These are phyloP conservation scores for Phoenicopterus ruber DNA, from an alignment of 2,113 vertebrate species.

Conservation along the genomic window DNA sequence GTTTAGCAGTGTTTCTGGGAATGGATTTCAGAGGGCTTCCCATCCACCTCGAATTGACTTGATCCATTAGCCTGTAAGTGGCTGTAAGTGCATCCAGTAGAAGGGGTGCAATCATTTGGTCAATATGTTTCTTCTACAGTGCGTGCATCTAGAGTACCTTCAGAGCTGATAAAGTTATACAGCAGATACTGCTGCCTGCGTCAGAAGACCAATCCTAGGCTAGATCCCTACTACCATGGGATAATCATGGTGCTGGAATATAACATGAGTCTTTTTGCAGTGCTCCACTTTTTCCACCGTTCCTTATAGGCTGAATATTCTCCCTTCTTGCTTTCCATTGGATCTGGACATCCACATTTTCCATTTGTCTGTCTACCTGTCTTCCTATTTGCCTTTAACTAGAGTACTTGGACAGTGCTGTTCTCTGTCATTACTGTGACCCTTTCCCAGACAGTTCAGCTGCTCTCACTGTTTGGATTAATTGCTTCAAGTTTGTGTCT, in stretches of 20 bases:
- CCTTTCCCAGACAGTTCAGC: not conserved
- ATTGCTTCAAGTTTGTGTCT: not conserved
- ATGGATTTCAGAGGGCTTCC: not conserved
- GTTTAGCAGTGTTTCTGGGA: not conserved
- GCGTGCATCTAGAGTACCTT: not conserved
- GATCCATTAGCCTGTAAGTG: not conserved
- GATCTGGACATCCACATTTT: not conserved
- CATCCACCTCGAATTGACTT: not conserved
- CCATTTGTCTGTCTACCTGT: not conserved
- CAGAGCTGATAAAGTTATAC: not conserved
- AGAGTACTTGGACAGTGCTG: not conserved
- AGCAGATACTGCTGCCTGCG: not conserved
- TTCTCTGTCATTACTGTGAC: not conserved
- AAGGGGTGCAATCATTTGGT: not conserved
- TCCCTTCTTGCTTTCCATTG: not conserved
- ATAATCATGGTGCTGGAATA: not conserved
- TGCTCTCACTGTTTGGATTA: not conserved
- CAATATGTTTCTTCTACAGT: not conserved
- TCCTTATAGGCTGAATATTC: not conserved
- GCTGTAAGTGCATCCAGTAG: not conserved
- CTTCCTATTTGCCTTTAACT: not conserved
- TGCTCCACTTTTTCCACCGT: not conserved
- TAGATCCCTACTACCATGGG: not conserved
- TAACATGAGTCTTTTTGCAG: not conserved
- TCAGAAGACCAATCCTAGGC: not conserved